phyloP scores from a whole-genome alignment of 2,797 vertebrate genomes.

The Darevskia nairensis region DNA sequence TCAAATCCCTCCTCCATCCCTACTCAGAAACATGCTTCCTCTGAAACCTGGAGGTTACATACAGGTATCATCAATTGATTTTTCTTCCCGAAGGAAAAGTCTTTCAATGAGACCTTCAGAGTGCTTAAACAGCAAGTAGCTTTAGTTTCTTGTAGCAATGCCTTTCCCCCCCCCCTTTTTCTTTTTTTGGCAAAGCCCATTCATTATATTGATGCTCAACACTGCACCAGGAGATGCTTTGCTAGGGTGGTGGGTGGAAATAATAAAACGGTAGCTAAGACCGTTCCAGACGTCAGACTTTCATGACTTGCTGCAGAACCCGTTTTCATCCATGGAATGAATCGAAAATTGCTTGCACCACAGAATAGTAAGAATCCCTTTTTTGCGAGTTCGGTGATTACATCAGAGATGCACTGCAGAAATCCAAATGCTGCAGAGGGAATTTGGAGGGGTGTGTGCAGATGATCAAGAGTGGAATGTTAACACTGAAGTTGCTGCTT shows the following conservation, averaged over 20 bases:
- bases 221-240: slow-evolving; percentile 22
- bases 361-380: slow-evolving; percentile 64
- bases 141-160: not conserved
- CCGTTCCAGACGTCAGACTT: slow-evolving; percentile 16
- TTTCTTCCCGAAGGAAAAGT: not conserved
- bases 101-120: not conserved
- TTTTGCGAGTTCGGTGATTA: slow-evolving; percentile 70
- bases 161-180: not conserved
- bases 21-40: not conserved
- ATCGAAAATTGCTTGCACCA: slow-evolving; percentile 63
- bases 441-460: slow-evolving; percentile 24
- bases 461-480: slow-evolving; percentile 57
- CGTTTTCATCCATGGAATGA: slow-evolving; percentile 59
- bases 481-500: slow-evolving; percentile 57
- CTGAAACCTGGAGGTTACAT: not conserved
- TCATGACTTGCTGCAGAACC: not conserved
- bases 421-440: slow-evolving; percentile 76
- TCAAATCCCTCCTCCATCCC: too few relatives aligned
- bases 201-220: slow-evolving; percentile 13
- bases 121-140: not conserved
- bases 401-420: slow-evolving; percentile 78
- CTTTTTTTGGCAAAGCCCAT: not conserved
- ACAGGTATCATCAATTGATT: not conserved
- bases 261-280: slow-evolving; percentile 26
- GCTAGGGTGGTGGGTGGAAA: not conserved